Evolutionary conservation across 2,113 vertebrate genomes (phyloP).

Genomic region (Pterophyllum scalare): DNA sequence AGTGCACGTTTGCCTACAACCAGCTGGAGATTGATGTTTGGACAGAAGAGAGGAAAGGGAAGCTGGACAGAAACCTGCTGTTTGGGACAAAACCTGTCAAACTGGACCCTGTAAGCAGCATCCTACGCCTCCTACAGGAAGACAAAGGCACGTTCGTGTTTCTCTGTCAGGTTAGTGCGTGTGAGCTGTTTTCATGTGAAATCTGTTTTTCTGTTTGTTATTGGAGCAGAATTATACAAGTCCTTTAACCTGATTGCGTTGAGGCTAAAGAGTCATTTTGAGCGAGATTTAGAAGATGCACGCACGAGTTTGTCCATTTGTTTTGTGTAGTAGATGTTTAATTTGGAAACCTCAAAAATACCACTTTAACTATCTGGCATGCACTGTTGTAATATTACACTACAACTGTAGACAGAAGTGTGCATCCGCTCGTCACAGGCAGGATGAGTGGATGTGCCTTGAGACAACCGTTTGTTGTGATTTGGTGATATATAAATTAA

Average conservation of each 20-base stretch:
- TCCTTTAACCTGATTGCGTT: neutral
- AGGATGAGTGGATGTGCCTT: no score
- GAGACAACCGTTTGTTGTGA: no score
- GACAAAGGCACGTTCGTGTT: conserved; percentile 92
- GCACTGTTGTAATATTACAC: no score
- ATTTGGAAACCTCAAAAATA: neutral
- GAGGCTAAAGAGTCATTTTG: neutral
- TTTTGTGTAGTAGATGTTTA: conserved; percentile 1
- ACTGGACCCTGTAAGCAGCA: conserved; percentile 83
- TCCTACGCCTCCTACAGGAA: conserved; percentile 87
- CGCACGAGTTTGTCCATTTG: neutral
- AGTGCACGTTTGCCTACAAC: conserved; percentile 96
- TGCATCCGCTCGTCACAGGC: no score
- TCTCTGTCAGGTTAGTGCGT: conserved; percentile 89
- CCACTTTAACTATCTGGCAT: neutral
- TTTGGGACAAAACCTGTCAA: conserved; percentile 83
- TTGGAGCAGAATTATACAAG: neutral
- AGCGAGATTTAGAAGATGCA: neutral
- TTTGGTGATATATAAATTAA: no score
- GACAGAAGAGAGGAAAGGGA: conserved; percentile 92
- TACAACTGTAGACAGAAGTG: no score
- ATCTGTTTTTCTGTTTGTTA: neutral
- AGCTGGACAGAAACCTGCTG: conserved; percentile 88
- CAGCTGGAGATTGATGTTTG: conserved; percentile 98
- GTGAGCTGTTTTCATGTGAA: neutral